phyloP scores from a whole-genome alignment of 1,140 invertebrate genomes.

The Alviniconcha marisindica region DNA sequence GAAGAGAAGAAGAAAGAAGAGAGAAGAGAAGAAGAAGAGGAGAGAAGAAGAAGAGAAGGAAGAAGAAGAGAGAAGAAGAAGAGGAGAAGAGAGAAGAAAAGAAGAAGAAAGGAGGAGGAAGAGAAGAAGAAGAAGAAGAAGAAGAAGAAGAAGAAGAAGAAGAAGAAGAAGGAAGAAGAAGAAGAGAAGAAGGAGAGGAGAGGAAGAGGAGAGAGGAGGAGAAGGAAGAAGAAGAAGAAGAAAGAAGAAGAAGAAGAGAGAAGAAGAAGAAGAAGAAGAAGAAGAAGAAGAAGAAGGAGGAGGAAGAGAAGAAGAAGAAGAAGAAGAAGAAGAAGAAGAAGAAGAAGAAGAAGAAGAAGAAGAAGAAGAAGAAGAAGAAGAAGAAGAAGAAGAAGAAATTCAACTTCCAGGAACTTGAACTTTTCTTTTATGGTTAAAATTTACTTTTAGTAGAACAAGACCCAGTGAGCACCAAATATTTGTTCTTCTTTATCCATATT shows the following conservation, averaged over 20 bases:
- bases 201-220: slow-evolving; percentile 9
- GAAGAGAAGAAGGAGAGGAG: not conserved
- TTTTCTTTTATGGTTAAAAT: no score
- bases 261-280: slow-evolving; percentile 10
- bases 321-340: slow-evolving; percentile 6
- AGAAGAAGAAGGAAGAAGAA: not conserved
- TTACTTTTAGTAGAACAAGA: no score
- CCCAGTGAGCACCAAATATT: no score
- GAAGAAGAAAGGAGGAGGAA: not conserved
- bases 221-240: slow-evolving; percentile 4
- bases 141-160: not conserved
- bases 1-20: no score
- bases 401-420: no score
- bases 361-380: slow-evolving; percentile 28
- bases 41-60: no score
- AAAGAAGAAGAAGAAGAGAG: slow-evolving; percentile 19
- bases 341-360: slow-evolving; percentile 23
- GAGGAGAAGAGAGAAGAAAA: not conserved
- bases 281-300: not conserved
- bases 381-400: slow-evolving; percentile 24
- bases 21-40: no score
- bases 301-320: not conserved
- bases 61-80: no score
- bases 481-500: no score
- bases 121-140: not conserved